Base-by-base conservation (phyloP, 2,888 invertebrate genomes). In the Diaphora mendica region DNA sequence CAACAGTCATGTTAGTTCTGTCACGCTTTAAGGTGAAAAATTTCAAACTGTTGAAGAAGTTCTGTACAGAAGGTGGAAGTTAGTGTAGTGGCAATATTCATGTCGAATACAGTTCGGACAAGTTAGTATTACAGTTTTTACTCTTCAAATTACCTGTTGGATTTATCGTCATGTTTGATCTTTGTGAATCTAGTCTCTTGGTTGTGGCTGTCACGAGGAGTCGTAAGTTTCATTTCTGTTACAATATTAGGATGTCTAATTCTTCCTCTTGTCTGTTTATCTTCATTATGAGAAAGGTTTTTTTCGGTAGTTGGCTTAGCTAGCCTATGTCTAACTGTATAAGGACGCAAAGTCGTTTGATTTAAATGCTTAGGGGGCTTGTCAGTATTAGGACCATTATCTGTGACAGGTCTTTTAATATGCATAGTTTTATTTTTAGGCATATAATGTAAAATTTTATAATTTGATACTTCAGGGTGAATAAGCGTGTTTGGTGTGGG, bases 301-400 rank as follows among this genome's bases (percentile, higher is more conserved):
- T 91, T 94, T 39, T 75, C 68, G 73, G 93, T 90, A 62, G 95
- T 93, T 51, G 96, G 96, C 85, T 94, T 95, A 85, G 95, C 95
- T 86, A 96, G 90, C 86, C 96, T 94, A 86, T 96, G 95, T 85
- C 96, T 92, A 82, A 96, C 91, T 79, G 96, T 96, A 82, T 96
- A 96, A 64, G 96, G 96, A 82, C 96, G 91, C 76, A 96, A 88
- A 74, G 96, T 96, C 35, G 96, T 96, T 80, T 95, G 94, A 86
- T 96, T 96, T 69, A 96, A 88, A 86, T 94, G 96, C 85, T 94
- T 96, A 15, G 95, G 95, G 73, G 95, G 95, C 79, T 85, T 92
- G 35, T 88, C 80, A 70, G 95, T 95, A 77, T 91, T 89, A 35
- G 94, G 95, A 70, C 93, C 92, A 77, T 80, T 91, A 72, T 90